phyloP scores from a whole-genome alignment of 2,797 vertebrate genomes.

The Diceros bicornis region DNA sequence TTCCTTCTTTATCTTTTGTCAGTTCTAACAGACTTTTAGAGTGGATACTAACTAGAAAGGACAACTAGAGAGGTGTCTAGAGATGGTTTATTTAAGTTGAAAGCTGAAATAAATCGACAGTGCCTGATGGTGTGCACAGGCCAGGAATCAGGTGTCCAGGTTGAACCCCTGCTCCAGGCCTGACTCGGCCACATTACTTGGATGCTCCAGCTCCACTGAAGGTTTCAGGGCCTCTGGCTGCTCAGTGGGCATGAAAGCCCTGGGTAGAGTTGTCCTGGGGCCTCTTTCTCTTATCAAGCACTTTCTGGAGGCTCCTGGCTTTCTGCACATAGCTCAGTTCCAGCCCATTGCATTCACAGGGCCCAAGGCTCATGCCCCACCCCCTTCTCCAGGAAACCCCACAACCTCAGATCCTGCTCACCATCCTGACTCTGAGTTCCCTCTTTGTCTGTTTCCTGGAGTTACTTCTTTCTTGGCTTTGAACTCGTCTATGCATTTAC shows the following conservation, averaged over 20 bases:
- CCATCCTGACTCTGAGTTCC: no score
- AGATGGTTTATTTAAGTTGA: constrained; percentile 22
- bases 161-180: neutral
- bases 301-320: neutral
- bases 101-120: neutral
- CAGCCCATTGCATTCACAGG: neutral
- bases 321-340: neutral
- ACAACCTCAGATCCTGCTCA: neutral
- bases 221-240: neutral
- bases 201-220: no score
- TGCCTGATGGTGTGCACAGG: neutral
- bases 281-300: neutral
- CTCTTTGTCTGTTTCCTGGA: neutral
- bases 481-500: neutral
- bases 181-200: neutral
- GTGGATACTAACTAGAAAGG: neutral
- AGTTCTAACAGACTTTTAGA: neutral
- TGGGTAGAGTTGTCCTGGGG: neutral
- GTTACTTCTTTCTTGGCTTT: neutral
- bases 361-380: neutral
- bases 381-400: neutral
- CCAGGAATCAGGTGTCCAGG: neutral
- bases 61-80: neutral
- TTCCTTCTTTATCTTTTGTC: neutral
- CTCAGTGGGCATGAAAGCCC: neutral